Percentiles rank a stretch among this genome's conserved stretches.
phyloP scores from a whole-genome alignment of 2,888 invertebrate genomes.

The Salticus scenicus region DNA sequence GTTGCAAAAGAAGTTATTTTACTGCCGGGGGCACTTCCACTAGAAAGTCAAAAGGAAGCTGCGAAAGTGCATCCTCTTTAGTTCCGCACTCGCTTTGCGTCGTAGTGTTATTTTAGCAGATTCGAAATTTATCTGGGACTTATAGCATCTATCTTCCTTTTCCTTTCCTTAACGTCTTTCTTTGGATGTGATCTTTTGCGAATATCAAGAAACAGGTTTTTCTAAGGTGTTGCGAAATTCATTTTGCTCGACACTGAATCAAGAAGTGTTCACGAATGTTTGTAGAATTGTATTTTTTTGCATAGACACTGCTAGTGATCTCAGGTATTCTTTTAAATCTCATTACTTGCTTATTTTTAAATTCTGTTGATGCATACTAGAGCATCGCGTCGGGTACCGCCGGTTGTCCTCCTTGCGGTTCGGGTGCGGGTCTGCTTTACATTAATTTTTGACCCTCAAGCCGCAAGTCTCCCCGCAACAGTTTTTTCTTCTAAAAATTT shows the following conservation, averaged over 20 bases:
- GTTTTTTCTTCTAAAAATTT: too few species aligned
- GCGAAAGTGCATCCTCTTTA: constrained; percentile 7
- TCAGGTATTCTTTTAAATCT: too few species aligned
- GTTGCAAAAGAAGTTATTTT: constrained; percentile 24
- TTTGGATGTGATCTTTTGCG: neutral
- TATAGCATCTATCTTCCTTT: neutral
- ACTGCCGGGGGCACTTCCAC: constrained; percentile 10
- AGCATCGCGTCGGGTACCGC: too few species aligned
- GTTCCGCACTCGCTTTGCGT: neutral
- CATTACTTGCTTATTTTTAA: too few species aligned
- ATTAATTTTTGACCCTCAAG: too few species aligned
- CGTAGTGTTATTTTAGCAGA: neutral
- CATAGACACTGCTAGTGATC: too few species aligned
- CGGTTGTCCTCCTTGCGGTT: too few species aligned
- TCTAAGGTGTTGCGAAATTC: neutral
- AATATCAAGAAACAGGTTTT: neutral
- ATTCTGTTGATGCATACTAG: too few species aligned
- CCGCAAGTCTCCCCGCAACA: too few species aligned
- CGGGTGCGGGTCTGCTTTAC: too few species aligned
- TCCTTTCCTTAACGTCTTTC: too few species aligned
- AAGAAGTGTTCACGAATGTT: neutral
- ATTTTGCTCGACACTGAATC: neutral
- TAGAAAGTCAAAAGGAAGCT: constrained; percentile 11
- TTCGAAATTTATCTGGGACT: neutral
- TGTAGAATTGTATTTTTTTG: neutral